Evolutionary conservation across 1,140 invertebrate species (phyloP), one percentile per base, ranked within the genome.

Genomic region (Rhizoglyphus robini): DNA sequence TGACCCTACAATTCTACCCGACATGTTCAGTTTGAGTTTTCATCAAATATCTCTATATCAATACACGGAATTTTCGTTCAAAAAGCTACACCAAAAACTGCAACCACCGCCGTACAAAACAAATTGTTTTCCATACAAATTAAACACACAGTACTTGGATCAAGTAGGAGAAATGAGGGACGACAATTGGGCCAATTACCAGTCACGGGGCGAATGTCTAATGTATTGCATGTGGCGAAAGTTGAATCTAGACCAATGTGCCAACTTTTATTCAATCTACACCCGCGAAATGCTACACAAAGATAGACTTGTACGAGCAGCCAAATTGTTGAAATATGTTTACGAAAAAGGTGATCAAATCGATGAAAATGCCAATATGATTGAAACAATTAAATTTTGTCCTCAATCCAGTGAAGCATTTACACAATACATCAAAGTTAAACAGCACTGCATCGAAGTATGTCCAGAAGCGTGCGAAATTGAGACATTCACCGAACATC

Each of bases 121-220:
- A 13, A 59, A 59, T n/a, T 59, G 57, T 59, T 36, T 15, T 59
- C 15, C 31, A 20, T 59, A 59, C 34, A 46, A 58, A 18, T n/a
- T n/a, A n/a, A n/a, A n/a, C n/a, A n/a, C 36, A 41, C 8, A 41
- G 8, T 41, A 18, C 8, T 41, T 18, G 36, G 18, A 8, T 11
- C n/a, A n/a, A n/a, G n/a, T n/a, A n/a, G 18, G 18, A 11, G 36
- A 41, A 41, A 41, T 41, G 8, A 41, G 18, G 18, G 18, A 41
- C 18, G 18, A 11, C 36, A 41, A 41, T 11, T 18, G 18, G 36
- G 18, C 8, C 18, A 41, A 41, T 8, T 15, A 51, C 8, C 11
- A 27, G 25, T 51, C 48, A 13, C 48, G 48, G 8, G 48, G 48
- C 8, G 57, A 59, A 32, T 59, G 57, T 59, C 20, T 59, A n/a